Conservation (phyloP, 2,888 invertebrate species). For the Tenthredo amoena region DNA sequence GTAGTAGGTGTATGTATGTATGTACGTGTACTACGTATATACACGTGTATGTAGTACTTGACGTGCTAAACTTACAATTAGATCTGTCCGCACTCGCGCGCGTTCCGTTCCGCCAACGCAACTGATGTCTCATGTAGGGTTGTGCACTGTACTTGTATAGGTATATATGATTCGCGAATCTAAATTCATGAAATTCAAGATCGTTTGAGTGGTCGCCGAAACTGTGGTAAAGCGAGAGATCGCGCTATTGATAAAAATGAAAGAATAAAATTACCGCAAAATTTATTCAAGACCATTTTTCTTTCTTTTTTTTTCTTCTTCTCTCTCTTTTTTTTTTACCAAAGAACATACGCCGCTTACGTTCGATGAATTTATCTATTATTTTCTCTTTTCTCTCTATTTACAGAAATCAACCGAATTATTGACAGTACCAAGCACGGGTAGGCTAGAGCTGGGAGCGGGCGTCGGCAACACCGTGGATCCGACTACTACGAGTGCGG, state of each 20-base stretch:
- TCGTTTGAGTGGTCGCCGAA: neutral
- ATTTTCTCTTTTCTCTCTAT: neutral
- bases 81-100: conserved; percentile 22
- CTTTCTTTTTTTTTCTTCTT: too few species aligned
- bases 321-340: neutral
- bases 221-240: neutral
- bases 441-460: conserved; percentile 58
- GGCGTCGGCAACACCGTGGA: conserved; percentile 44
- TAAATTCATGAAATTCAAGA: conserved; percentile 22
- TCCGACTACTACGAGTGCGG: conserved; percentile 57
- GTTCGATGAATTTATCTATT: too few species aligned
- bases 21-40: neutral
- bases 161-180: neutral
- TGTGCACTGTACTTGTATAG: neutral
- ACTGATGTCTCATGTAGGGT: neutral
- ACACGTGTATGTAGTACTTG: neutral
- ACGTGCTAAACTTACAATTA: conserved; percentile 40
- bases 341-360: neutral
- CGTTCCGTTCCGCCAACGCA: conserved; percentile 30
- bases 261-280: neutral
- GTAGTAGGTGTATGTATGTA: too few species aligned
- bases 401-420: conserved; percentile 64
- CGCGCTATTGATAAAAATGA: neutral
- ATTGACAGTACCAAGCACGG: conserved; percentile 60
- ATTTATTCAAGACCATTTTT: neutral